A percentile compares a stretch with the other conserved stretches of the same genome.
These are phyloP conservation scores for Cryptus viduatorius DNA, from an alignment of 2,888 invertebrate species.

Conservation along the genomic window DNA sequence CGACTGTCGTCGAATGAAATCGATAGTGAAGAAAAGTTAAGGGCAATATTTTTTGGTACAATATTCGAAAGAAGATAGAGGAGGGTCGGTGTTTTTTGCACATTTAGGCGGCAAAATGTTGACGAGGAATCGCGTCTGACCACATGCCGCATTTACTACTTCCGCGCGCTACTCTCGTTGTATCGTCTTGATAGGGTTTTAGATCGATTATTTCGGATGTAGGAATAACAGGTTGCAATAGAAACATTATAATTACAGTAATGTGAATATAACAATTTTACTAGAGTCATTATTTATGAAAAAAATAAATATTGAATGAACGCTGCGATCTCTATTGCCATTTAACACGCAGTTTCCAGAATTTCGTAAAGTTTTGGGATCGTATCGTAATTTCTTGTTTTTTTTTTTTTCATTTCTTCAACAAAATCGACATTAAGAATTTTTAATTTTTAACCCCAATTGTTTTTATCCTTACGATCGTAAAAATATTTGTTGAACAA, in stretches of 20 bases:
- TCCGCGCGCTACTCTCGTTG: background rate
- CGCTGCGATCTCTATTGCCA: too few species aligned
- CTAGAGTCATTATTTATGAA: too few species aligned
- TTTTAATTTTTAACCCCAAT: too few species aligned
- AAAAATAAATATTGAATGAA: too few species aligned
- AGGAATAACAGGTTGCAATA: background rate
- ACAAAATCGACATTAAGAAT: too few species aligned
- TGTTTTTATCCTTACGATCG: background rate
- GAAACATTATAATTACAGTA: background rate
- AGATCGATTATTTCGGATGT: background rate
- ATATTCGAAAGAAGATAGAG: background rate
- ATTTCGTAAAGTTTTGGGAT: background rate
- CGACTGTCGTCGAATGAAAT: too few species aligned
- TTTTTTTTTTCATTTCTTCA: too few species aligned
- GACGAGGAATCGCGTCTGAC: conserved; percentile 19
- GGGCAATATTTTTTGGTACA: background rate
- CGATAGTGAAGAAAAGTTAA: background rate
- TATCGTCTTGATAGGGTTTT: background rate
- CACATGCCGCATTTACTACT: conserved; percentile 36
- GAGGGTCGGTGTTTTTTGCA: background rate
- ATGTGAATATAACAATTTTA: background rate
- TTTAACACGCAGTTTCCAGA: background rate
- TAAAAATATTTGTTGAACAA: background rate
- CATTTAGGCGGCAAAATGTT: background rate
- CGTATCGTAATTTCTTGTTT: too few species aligned